phyloP scores from a whole-genome alignment of 1,140 invertebrate genomes.

The Orchesella cincta region DNA sequence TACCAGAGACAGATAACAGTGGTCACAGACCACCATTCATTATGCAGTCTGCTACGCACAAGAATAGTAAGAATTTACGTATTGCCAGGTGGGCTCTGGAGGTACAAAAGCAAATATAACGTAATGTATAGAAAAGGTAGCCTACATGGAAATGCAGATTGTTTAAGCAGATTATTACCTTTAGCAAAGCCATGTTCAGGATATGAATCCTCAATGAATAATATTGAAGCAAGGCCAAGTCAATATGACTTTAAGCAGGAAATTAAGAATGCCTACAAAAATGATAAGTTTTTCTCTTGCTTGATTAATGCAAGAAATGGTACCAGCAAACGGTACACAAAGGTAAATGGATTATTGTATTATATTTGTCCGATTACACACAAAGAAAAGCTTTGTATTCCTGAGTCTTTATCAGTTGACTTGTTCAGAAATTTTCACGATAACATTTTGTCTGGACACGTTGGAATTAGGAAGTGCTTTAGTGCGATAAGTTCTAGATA shows the following conservation, averaged over 20 bases:
- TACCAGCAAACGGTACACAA: neutral
- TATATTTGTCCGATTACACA: neutral
- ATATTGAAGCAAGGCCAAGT: neutral
- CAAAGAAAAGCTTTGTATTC: neutral
- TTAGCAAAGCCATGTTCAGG: neutral
- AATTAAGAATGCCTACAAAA: neutral
- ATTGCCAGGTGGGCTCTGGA: neutral
- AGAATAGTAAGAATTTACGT: neutral
- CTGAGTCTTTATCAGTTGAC: neutral
- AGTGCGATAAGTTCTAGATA: neutral
- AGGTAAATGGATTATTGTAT: neutral
- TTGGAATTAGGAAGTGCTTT: neutral
- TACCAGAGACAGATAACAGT: neutral
- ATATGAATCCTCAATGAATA: neutral
- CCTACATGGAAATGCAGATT: neutral
- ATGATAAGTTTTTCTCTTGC: neutral
- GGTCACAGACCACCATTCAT: neutral
- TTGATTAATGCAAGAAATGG: neutral
- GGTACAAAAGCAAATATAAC: neutral
- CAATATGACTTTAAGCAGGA: neutral
- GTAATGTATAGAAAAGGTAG: neutral
- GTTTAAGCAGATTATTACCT: neutral
- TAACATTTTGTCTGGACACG: neutral
- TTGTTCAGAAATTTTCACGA: neutral
- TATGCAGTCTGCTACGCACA: neutral